Evolutionary conservation across 2,888 invertebrate species (phyloP), one percentile per base, ranked within the genome.

Genomic region (Auanema sp.): DNA sequence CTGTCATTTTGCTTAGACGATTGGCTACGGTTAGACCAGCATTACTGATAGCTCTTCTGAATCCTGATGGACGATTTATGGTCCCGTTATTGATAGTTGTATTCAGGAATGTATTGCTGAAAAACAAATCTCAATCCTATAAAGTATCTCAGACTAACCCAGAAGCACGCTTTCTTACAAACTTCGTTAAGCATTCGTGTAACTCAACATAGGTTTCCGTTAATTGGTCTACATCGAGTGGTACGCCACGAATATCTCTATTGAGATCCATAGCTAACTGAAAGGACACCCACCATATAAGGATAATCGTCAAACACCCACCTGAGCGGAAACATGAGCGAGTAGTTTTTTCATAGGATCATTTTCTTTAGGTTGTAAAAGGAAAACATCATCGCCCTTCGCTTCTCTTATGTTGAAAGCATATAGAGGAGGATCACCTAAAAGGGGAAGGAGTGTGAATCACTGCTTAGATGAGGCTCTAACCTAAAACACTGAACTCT

Each of bases 21-120:
- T 56, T 62, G 41, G 56, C 43, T 16, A 62, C 56, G 12, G 51
- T 57, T 44, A 62, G 56, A n/a, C 50, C 51, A 16, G 62, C 62
- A 40, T 44, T 57, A 33, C 62, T 62, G 40, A 62, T 62, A 6
- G 62, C 62, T 42, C 57, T 62, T 23, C 62, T 25, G 49, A 62
- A 33, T 44, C 53, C 24, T n/a, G 25, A 16, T 5, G 47, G 47
- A 18, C 16, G 47, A 18, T 21, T 60, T 8, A 23, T 24, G 1
- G 50, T 42, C 4, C 54, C 11, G 5, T 21, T 11, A 12, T 50
- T 50, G 50, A 53, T 23, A 2, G 18, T 24, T 53, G 53, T n/a
- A 53, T 24, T 53, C 11, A 25, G 21, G 16, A 23, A 23, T 23
- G 16, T 53, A 10, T 25, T 14, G 23, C 52, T 18, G 52, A 51